These are phyloP conservation scores for Sinodicranocentrus sp. DNA, from an alignment of 2,888 invertebrate species.

Conservation along the genomic window DNA sequence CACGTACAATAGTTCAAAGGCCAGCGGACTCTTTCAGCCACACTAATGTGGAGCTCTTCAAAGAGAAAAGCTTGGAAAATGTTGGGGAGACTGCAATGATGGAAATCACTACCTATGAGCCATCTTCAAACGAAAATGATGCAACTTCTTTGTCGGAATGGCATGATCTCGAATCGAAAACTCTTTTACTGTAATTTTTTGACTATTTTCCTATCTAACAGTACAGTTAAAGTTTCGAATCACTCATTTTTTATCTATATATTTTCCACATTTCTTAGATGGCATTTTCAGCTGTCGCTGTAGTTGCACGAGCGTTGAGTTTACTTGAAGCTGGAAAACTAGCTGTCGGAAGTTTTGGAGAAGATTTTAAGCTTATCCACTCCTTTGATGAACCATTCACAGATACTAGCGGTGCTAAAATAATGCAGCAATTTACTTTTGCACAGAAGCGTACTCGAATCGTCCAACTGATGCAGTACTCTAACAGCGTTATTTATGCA, in stretches of 20 bases:
- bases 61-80: constrained; percentile 40
- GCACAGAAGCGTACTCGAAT: constrained; percentile 93
- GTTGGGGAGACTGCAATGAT: neutral
- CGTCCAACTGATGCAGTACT: constrained; percentile 88
- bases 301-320: constrained; percentile 92
- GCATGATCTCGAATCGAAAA: constrained; percentile 77
- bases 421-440: constrained; percentile 88
- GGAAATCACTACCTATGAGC: neutral
- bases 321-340: constrained; percentile 96
- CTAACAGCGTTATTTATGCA: constrained; percentile 84
- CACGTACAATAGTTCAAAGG: constrained; percentile 84
- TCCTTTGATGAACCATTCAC: constrained; percentile 91
- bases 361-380: constrained; percentile 90
- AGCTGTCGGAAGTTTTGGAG: constrained; percentile 94
- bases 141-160: constrained; percentile 65
- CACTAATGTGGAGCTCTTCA: constrained; percentile 79
- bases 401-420: constrained; percentile 89
- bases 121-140: constrained; percentile 30
- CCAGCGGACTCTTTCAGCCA: constrained; percentile 88
- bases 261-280: constrained; percentile 82
- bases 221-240: too few relatives aligned
- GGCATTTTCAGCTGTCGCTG: constrained; percentile 95
- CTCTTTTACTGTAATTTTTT: constrained; percentile 79
- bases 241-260: too few relatives aligned
- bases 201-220: too few relatives aligned